Evolutionary conservation across 2,888 invertebrate genomes (phyloP).

Genomic region (Ophonus ardosiacus): DNA sequence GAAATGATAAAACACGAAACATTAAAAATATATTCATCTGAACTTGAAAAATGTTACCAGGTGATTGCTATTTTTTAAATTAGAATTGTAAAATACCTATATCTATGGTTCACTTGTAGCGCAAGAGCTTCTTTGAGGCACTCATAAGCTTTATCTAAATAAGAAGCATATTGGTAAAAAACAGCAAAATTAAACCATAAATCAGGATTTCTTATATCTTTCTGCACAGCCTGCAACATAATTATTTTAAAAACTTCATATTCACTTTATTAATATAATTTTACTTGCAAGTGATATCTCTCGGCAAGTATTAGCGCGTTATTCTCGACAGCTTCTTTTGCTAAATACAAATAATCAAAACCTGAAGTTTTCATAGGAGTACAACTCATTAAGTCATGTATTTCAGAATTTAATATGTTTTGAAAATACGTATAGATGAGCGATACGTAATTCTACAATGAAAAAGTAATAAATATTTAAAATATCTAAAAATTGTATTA

Average conservation of each 20-base stretch:
- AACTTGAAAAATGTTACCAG: too few species aligned
- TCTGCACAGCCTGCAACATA: constrained; percentile 16
- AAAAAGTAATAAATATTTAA: constrained; percentile 65
- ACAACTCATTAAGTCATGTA: constrained; percentile 43
- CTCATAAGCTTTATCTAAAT: constrained; percentile 71
- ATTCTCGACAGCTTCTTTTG: constrained; percentile 73
- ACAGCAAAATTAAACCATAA: constrained; percentile 74
- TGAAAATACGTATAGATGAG: constrained; percentile 71
- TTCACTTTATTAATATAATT: background rate
- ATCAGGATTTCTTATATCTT: constrained; percentile 69
- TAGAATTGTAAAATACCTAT: constrained; percentile 67
- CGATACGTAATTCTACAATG: constrained; percentile 69
- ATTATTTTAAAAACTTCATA: background rate
- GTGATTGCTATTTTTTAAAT: too few species aligned
- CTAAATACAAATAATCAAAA: constrained; percentile 69
- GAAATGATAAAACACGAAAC: too few species aligned
- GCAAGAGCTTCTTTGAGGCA: constrained; percentile 72
- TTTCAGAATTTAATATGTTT: constrained; percentile 68
- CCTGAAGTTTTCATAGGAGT: background rate
- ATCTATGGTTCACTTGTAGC: constrained; percentile 69
- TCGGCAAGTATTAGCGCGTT: constrained; percentile 70
- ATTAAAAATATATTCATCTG: too few species aligned
- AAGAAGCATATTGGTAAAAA: constrained; percentile 70
- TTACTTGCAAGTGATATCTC: constrained; percentile 72
- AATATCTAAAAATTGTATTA: background rate